These are phyloP conservation scores for Pseudomyrmex dendroicus DNA, from an alignment of 1,140 invertebrate species.

Conservation along the genomic window DNA sequence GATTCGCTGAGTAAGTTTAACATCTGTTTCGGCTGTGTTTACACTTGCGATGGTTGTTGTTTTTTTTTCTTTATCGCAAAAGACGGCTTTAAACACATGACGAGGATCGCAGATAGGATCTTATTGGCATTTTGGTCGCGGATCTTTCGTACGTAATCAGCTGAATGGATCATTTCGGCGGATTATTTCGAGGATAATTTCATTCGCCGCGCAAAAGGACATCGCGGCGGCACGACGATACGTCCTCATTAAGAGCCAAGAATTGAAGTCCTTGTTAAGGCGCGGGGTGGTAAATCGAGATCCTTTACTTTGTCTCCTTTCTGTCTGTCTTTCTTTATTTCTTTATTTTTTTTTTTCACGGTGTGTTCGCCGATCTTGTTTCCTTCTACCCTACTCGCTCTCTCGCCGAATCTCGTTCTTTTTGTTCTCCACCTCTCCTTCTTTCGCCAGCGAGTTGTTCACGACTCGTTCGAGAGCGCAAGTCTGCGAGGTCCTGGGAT, in stretches of 20 bases:
- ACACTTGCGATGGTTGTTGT: conserved; percentile 10
- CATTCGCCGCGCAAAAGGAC: conserved; percentile 74
- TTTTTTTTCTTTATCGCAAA: conserved; percentile 5
- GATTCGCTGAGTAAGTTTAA: conserved; percentile 16
- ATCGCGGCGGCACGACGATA: conserved; percentile 68
- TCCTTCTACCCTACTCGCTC: conserved; percentile 59
- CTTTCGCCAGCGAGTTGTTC: conserved; percentile 72
- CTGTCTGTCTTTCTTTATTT: neutral
- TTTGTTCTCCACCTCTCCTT: conserved; percentile 57
- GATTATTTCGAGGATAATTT: conserved; percentile 78
- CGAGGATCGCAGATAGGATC: conserved; percentile 43
- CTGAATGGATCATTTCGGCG: conserved; percentile 42
- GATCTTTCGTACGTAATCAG: conserved; percentile 20
- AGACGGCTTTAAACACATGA: neutral
- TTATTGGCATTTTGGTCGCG: conserved; percentile 6
- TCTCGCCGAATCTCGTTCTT: conserved; percentile 42
- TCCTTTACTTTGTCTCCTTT: conserved; percentile 47
- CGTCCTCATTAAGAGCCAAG: conserved; percentile 78
- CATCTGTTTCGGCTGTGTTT: conserved; percentile 41
- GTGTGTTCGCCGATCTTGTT: conserved; percentile 42
- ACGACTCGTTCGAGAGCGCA: conserved; percentile 78
- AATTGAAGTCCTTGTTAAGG: conserved; percentile 76
- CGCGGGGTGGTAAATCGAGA: conserved; percentile 77
- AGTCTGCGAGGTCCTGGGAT: conserved; percentile 83
- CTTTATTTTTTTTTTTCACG: conserved; percentile 64